Conservation (phyloP, 2,113 vertebrate species). For the Mesitornis unicolor region DNA sequence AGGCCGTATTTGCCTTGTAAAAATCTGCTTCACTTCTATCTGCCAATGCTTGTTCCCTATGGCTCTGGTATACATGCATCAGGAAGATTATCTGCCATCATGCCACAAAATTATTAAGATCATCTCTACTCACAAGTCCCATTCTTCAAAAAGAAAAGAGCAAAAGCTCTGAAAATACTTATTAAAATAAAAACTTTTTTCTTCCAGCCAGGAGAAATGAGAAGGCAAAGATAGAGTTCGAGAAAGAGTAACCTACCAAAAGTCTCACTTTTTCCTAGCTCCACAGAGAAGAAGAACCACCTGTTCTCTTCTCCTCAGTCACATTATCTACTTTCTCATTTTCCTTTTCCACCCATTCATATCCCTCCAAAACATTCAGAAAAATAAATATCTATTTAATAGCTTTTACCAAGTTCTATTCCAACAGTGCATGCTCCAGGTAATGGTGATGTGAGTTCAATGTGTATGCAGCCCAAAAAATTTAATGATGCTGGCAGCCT, state of each 20-base stretch:
- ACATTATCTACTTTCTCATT: not conserved
- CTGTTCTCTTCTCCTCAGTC: not conserved
- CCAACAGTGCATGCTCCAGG: not conserved
- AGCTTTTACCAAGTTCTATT: not conserved
- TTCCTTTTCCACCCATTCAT: not conserved
- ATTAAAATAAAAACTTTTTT: not conserved
- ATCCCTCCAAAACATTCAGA: not conserved
- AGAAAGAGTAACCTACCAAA: not conserved
- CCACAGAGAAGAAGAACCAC: not conserved
- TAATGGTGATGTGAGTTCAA: not conserved
- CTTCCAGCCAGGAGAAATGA: not conserved
- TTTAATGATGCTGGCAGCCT: not conserved
- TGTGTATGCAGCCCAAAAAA: not conserved
- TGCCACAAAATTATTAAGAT: not conserved
- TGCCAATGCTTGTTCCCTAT: not conserved
- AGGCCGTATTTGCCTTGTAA: not conserved
- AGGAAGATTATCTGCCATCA: not conserved
- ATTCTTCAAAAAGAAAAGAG: too few species aligned
- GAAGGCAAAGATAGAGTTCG: not conserved
- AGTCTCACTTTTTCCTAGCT: not conserved
- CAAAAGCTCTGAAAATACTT: not conserved
- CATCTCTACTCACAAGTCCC: not conserved
- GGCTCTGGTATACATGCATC: not conserved
- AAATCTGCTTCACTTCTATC: not conserved
- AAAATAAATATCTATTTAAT: not conserved